Percentiles rank a stretch among this genome's conserved stretches.
These are phyloP conservation scores for Perccottus glenii DNA, from an alignment of 2,113 vertebrate genomes.

Conservation along the genomic window DNA sequence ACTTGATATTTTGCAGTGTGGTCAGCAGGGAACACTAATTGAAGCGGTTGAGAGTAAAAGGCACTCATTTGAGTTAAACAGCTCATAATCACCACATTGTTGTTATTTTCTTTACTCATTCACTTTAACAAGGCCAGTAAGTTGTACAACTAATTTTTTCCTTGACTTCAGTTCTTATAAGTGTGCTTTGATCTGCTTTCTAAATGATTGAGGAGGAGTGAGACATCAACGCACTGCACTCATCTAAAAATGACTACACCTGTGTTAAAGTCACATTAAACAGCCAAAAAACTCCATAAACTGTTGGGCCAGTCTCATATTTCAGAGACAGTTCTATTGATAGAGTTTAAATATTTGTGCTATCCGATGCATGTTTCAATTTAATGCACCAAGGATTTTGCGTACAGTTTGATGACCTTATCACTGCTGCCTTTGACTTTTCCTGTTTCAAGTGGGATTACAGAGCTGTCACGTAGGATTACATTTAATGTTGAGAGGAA, in stretches of 20 bases:
- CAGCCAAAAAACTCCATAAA: too few relatives aligned
- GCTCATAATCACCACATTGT: constrained; percentile 31
- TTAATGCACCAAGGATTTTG: constrained; percentile 7
- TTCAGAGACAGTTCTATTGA: background rate
- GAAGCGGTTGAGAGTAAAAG: background rate
- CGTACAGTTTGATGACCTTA: constrained; percentile 22
- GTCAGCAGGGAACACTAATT: constrained; percentile 47
- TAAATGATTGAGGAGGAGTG: background rate
- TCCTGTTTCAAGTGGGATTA: constrained; percentile 18
- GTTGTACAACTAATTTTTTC: constrained; percentile 1
- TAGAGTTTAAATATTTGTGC: background rate
- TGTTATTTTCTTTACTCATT: background rate
- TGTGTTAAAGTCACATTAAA: too few relatives aligned
- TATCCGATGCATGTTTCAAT: constrained; percentile 15
- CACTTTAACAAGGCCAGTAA: background rate
- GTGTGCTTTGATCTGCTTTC: background rate
- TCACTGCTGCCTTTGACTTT: constrained; percentile 22
- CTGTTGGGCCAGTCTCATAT: background rate
- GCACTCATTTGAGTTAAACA: constrained; percentile 18
- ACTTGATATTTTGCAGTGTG: constrained; percentile 26
- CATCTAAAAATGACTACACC: too few relatives aligned
- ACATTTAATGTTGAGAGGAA: constrained; percentile 41
- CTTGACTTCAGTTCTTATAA: background rate
- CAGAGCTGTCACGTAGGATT: constrained; percentile 19
- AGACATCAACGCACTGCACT: background rate